Evolutionary conservation across 1,140 invertebrate species (phyloP), one percentile per base, ranked within the genome.

Genomic region (Bicyclus anynana): DNA sequence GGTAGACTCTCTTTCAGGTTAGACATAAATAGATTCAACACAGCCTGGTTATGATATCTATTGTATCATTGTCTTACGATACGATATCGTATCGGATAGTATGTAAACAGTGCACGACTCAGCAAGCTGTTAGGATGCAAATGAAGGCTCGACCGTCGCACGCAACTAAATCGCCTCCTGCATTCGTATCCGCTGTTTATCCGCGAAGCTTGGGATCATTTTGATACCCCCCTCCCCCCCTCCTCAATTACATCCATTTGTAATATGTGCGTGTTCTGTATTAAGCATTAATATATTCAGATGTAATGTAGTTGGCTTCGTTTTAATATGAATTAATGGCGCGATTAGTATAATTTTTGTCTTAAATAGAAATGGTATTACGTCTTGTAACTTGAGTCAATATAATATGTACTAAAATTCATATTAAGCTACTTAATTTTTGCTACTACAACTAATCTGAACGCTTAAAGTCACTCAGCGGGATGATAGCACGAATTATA

Each of bases 151-250:
- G 42, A 52, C 47, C 38, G 40, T 47, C 50, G 56, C 56, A 59
- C 56, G 56, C 56, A 59, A 59, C 13, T 23, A 37, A 33, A 46
- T 58, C 56, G 44, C 49, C 26, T 52, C 29, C 23, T 51, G 56
- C 56, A 52, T 59, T 53, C 16, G 29, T 49, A 49, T 59, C 56
- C 56, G 56, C 42, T 59, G 48, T 47, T 59, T 59, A 59, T 59
- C 56, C 49, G 29, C 51, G 33, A 38, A 47, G 49, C 51, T 44
- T 44, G 42, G 42, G 49, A n/a, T 51, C 27, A 59, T 46, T 59
- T 59, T 26, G 27, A 42, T 58, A 33, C 51, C 29, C 46, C 26
- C 26, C 10, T 4, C 4, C 26, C 26, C 4, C 26, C 26, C 18
- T 33, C 27, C 12, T 42, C 23, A 40, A 17, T 40, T 40, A 10